Conservation (phyloP, 1,140 invertebrate genomes). For the Rhynchophorus ferrugineus region DNA sequence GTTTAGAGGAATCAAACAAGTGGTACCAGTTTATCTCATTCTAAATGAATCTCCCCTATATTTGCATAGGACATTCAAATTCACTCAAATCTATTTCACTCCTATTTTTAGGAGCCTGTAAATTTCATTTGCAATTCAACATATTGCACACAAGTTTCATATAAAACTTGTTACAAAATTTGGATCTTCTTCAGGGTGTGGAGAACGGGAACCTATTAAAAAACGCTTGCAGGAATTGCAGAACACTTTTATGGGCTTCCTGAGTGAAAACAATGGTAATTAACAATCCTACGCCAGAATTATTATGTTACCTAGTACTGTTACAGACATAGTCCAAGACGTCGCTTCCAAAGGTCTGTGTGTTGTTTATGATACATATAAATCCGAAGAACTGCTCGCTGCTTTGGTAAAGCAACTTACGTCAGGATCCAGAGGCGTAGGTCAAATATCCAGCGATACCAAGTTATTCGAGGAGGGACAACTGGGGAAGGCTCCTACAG, state of each 20-base stretch:
- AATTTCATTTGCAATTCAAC: too few relatives aligned
- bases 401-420: slow-evolving; percentile 75
- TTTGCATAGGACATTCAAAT: too few relatives aligned
- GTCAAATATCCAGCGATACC: slow-evolving; percentile 71
- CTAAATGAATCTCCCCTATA: too few relatives aligned
- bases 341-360: slow-evolving; percentile 85
- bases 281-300: not conserved
- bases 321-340: slow-evolving; percentile 79
- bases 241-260: slow-evolving; percentile 75
- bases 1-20: too few relatives aligned
- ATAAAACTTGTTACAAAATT: too few relatives aligned
- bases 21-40: too few relatives aligned
- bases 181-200: slow-evolving; percentile 59
- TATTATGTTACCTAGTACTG: slow-evolving; percentile 21
- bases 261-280: slow-evolving; percentile 84
- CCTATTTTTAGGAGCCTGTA: too few relatives aligned
- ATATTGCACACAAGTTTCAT: too few relatives aligned
- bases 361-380: slow-evolving; percentile 75
- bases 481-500: slow-evolving; percentile 75
- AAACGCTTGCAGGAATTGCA: slow-evolving; percentile 63
- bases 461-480: slow-evolving; percentile 83
- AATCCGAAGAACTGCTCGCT: slow-evolving; percentile 62
- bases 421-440: slow-evolving; percentile 65
- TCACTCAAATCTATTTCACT: too few relatives aligned
- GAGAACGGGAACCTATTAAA: slow-evolving; percentile 57